phyloP scores from a whole-genome alignment of 2,797 vertebrate genomes.

The Poeciliopsis presidionis region DNA sequence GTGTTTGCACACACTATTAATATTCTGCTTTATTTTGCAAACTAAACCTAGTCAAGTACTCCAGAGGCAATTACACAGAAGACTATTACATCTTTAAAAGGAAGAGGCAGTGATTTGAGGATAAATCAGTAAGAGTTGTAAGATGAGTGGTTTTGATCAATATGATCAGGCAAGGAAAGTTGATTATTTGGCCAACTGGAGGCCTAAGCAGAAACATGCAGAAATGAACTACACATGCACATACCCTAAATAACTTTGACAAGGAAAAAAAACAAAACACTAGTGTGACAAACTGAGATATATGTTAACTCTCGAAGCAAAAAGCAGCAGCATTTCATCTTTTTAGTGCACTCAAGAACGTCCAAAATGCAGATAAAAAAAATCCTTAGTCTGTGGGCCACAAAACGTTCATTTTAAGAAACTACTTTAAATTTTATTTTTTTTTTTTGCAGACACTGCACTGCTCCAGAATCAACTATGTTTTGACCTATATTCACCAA shows the following conservation, averaged over 20 bases:
- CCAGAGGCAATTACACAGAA: constrained; percentile 21
- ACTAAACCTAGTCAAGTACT: constrained; percentile 46
- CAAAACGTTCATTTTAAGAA: neutral
- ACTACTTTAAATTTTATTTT: constrained; percentile 11
- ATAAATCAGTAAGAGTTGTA: constrained; percentile 38
- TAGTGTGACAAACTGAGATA: constrained; percentile 60
- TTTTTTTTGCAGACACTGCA: constrained; percentile 24
- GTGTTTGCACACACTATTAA: constrained; percentile 40
- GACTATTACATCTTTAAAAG: constrained; percentile 27
- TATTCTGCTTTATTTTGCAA: constrained; percentile 29
- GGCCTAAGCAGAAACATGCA: constrained; percentile 81
- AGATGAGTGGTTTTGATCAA: constrained; percentile 38
- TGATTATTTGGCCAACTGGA: constrained; percentile 46
- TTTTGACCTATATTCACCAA: constrained; percentile 7
- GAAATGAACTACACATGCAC: constrained; percentile 87
- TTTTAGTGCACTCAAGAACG: neutral
- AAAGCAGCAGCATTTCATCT: constrained; percentile 77
- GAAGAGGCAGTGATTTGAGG: constrained; percentile 44
- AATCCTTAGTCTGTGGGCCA: neutral
- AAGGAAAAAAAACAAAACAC: constrained; percentile 13
- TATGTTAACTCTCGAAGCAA: constrained; percentile 51
- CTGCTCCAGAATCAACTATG: neutral
- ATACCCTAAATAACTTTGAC: constrained; percentile 54
- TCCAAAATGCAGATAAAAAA: neutral
- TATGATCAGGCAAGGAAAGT: constrained; percentile 39